Base-by-base conservation (phyloP, 2,888 invertebrate genomes). In the Amphimallon solstitiale region DNA sequence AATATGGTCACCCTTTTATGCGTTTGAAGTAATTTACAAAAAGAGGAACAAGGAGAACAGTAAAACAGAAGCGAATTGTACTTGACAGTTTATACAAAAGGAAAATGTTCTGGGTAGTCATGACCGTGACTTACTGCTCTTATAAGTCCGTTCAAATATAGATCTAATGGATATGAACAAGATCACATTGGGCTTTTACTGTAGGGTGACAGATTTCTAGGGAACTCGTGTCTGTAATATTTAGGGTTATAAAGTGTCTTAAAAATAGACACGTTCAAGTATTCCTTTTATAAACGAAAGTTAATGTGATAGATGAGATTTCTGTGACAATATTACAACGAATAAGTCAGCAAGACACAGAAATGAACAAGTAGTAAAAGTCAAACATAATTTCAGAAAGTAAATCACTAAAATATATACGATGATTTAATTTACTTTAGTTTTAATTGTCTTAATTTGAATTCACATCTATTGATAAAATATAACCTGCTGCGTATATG, bases 81-180 rank as follows among this genome's bases (percentile, higher is more conserved):
- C 43, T 59, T 43, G 43, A 59, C 56, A 43, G 43, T 59, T 59
- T 43, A 59, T 43, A 43, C 34, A 45, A 59, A 59, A 38, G 43
- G 43, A 17, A 15, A 34, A 29, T 29, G 9, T 9, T 29, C 4
- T 17, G 15, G 10, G 43, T 29, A 43, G 43, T 34, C 56, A 17
- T 59, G 56, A 59, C 56, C 56, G 43, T 59, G 56, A 43, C 56
- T 59, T 59, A 23, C 17, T 15, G 17, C 29, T 7, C 29, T 7
- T 29, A 7, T 29, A 3, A 29, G 29, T 54, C 38, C 17, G 56
- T 59, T 43, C 56, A 59, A 59, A 59, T 59, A 43, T 43, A 59
- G 56, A 59, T 45, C 40, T 59, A 59, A 59, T 59, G 56, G 29
- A 29, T 51, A 51, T 35, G 15, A 51, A 40, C 40, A 40, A 14